Conservation (phyloP, 2,888 invertebrate genomes). For the Oscheius sp. region DNA sequence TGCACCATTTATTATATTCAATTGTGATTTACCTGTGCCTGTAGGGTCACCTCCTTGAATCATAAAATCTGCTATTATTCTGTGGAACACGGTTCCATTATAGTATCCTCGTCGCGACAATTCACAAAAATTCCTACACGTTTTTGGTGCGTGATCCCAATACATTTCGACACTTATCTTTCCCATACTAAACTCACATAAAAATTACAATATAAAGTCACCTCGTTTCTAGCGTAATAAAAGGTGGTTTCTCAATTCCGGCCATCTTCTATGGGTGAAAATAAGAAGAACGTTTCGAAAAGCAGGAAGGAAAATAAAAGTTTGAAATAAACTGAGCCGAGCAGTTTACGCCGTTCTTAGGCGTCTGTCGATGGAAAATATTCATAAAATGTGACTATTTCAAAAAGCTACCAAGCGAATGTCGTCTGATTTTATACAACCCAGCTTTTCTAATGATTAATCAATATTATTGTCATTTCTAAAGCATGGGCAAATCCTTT, state of each 20-base stretch:
- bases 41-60: slow-evolving; percentile 90
- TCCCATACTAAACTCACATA: slow-evolving; percentile 81
- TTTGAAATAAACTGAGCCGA: slow-evolving; percentile 6
- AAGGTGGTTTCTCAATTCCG: slow-evolving; percentile 45
- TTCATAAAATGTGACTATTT: not conserved
- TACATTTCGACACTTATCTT: slow-evolving; percentile 90
- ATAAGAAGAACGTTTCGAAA: not conserved
- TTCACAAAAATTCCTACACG: slow-evolving; percentile 97
- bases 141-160: slow-evolving; percentile 97
- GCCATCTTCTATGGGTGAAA: slow-evolving; percentile 23
- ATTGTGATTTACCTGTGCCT: slow-evolving; percentile 80
- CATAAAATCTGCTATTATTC: slow-evolving; percentile 85
- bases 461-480: no score
- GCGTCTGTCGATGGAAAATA: not conserved
- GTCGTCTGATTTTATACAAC: not conserved
- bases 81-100: slow-evolving; percentile 93
- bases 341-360: slow-evolving; percentile 6
- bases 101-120: slow-evolving; percentile 83
- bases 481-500: not conserved
- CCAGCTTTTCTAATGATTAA: no score
- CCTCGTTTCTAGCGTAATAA: slow-evolving; percentile 52
- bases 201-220: not conserved
- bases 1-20: slow-evolving; percentile 47
- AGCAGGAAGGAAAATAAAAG: not conserved
- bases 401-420: not conserved